These are phyloP conservation scores for Ambastaia sidthimunki DNA, from an alignment of 2,797 vertebrate genomes.

Conservation along the genomic window DNA sequence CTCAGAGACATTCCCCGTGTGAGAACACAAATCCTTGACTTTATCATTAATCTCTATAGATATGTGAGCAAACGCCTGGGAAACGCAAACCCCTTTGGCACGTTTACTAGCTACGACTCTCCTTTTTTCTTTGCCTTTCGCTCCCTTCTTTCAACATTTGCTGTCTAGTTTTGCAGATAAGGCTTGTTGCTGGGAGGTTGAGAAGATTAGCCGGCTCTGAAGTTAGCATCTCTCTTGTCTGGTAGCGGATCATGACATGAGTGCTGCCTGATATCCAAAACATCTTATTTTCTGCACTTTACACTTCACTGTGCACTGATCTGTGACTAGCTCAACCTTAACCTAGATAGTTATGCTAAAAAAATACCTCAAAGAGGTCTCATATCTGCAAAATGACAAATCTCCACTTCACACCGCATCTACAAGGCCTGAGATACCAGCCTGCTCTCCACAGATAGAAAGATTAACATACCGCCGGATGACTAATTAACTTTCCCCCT, in stretches of 20 bases:
- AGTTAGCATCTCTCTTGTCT: conserved; percentile 22
- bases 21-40: conserved; percentile 26
- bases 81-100: conserved; percentile 33
- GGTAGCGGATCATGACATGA: conserved; percentile 9
- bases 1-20: conserved; percentile 34
- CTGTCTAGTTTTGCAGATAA: conserved; percentile 32
- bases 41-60: conserved; percentile 52
- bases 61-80: conserved; percentile 42
- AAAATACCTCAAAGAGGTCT: conserved; percentile 11
- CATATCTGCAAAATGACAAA: conserved; percentile 20
- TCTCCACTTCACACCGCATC: conserved; percentile 8
- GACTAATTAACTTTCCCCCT: conserved; percentile 26
- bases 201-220: conserved; percentile 32
- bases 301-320: conserved; percentile 30
- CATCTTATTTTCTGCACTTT: conserved; percentile 31
- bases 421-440: conserved; percentile 21
- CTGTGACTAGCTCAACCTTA: conserved; percentile 10
- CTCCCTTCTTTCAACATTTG: conserved; percentile 17
- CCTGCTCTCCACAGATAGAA: not conserved
- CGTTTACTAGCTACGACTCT: conserved; percentile 27
- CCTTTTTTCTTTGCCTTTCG: conserved; percentile 15
- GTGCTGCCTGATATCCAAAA: conserved; percentile 37
- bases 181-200: conserved; percentile 26
- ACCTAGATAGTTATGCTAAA: conserved; percentile 1
- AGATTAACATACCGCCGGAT: conserved; percentile 35